Evolutionary conservation across 2,113 vertebrate species (phyloP), one percentile per base, ranked within the genome.

Genomic region (Sinocyclocheilus rhinocerous): DNA sequence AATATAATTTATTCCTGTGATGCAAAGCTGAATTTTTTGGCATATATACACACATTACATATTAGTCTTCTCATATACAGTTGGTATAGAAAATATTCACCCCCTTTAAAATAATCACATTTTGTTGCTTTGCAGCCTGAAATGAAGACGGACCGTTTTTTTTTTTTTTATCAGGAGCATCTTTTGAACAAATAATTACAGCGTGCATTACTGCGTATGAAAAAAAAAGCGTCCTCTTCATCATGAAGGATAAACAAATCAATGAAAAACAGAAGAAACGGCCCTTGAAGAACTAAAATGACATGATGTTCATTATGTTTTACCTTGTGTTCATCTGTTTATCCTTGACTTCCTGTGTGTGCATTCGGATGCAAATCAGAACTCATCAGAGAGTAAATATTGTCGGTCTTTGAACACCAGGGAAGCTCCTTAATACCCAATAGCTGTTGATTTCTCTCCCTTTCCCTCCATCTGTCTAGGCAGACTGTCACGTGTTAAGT

Each of bases 351-450:
- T 87, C 61, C 18, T 83, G 65, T 65, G 52, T 80, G 52, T 73
- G 69, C 57, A 80, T 89, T 87, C 76, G 10, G 69, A 90, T 89
- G 88, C 88, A 69, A 90, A 90, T 90, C 20, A 87, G 84, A 81
- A 89, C 75, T 86, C 90, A 91, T 85, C 88, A 89, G 83, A 57
- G 90, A 92, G 88, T 92, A 96, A 96, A 96, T 96, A 95, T 96
- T 95, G 96, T 93, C 88, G 84, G 90, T 93, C 86, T 88, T 76
- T 84, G 91, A 93, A 92, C 92, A 92, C 91, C 92, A 89, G 93
- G 92, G 91, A 90, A 72, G 89, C 86, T 92, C 93, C 81, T 93
- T 93, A 92, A 95, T 87, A 94, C 87, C 92, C 89, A 90, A 90
- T 88, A 89, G 90, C 84, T 92, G 83, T 91, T 94, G 92, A 95